These are phyloP conservation scores for Polyommatus icarus DNA, from an alignment of 2,888 invertebrate species.

Conservation along the genomic window DNA sequence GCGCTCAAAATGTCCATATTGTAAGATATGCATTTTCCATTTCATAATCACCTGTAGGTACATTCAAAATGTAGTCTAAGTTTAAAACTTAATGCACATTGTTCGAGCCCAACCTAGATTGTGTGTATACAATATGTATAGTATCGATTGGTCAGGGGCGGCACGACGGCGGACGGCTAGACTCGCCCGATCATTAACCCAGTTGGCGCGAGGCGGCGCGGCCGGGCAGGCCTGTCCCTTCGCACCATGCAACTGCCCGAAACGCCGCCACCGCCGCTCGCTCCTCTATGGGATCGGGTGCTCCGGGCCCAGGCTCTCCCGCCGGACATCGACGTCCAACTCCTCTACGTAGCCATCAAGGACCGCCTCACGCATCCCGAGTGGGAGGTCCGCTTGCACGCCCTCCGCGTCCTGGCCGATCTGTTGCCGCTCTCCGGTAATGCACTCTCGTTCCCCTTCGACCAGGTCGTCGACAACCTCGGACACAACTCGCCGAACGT, in stretches of 20 bases:
- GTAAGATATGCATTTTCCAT: neutral
- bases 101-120: slow-evolving; percentile 11
- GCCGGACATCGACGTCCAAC: slow-evolving; percentile 82
- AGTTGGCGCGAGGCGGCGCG: slow-evolving; percentile 75
- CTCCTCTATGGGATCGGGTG: slow-evolving; percentile 90
- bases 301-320: slow-evolving; percentile 87
- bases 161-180: slow-evolving; percentile 59
- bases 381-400: slow-evolving; percentile 91
- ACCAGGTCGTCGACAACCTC: slow-evolving; percentile 87
- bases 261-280: slow-evolving; percentile 80
- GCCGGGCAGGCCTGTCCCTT: slow-evolving; percentile 71
- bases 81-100: slow-evolving; percentile 15
- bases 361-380: slow-evolving; percentile 88
- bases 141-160: slow-evolving; percentile 75
- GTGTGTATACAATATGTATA: slow-evolving; percentile 34
- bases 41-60: neutral
- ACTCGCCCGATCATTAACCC: slow-evolving; percentile 78
- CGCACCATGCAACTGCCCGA: slow-evolving; percentile 74
- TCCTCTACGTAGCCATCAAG: slow-evolving; percentile 85
- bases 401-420: slow-evolving; percentile 88
- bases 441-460: slow-evolving; percentile 85
- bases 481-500: slow-evolving; percentile 91
- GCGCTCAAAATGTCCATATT: neutral
- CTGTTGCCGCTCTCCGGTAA: slow-evolving; percentile 87
- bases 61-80: neutral